phyloP scores from a whole-genome alignment of 1,140 invertebrate genomes.

The Drosophila obscura region DNA sequence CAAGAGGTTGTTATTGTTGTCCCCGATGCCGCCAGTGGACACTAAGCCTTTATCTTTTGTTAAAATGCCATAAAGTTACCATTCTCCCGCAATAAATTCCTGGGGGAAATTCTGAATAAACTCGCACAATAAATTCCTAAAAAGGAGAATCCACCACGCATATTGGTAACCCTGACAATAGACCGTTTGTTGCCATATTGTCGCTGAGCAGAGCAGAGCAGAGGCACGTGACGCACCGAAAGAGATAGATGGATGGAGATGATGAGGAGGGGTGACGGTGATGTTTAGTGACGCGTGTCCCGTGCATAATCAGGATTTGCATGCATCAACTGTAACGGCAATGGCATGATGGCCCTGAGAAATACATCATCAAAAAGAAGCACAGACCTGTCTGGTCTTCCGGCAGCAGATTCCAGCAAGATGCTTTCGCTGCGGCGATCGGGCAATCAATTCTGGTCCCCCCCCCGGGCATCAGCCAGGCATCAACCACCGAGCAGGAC shows the following conservation, averaged over 20 bases:
- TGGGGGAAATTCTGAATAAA: neutral
- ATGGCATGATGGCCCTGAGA: constrained; percentile 48
- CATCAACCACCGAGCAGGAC: constrained; percentile 41
- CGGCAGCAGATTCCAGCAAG: neutral
- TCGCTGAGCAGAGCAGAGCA: constrained; percentile 35
- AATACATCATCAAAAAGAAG: constrained; percentile 68
- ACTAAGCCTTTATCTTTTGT: too few species aligned
- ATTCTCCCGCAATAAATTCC: constrained; percentile 19
- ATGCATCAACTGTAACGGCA: constrained; percentile 68
- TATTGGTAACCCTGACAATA: constrained; percentile 64
- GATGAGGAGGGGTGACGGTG: neutral
- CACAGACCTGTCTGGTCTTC: constrained; percentile 6
- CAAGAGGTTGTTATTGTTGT: too few species aligned
- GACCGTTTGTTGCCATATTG: constrained; percentile 69
- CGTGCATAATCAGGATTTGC: constrained; percentile 75
- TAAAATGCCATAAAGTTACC: neutral
- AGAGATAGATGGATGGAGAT: constrained; percentile 5
- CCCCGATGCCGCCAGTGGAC: too few species aligned
- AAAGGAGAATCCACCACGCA: constrained; percentile 27
- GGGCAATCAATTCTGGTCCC: too few species aligned
- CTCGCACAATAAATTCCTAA: constrained; percentile 24
- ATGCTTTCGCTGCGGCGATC: too few species aligned
- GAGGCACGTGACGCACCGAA: constrained; percentile 57
- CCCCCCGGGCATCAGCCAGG: too few species aligned
- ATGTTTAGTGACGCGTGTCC: constrained; percentile 69